These are phyloP conservation scores for Atlantisia rogersi DNA, from an alignment of 2,113 vertebrate genomes.

Conservation along the genomic window DNA sequence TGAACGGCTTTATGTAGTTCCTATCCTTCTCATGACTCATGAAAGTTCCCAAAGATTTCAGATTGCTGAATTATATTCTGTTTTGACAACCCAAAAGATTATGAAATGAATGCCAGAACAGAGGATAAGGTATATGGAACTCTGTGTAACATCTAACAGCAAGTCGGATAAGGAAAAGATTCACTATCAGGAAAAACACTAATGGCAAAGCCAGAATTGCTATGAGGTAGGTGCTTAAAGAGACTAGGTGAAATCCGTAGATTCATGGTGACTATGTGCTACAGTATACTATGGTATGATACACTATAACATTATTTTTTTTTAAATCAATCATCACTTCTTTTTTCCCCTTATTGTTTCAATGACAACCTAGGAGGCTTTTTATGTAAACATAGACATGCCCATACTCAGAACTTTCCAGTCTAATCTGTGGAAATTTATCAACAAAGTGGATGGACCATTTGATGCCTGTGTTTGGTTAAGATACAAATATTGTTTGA, in stretches of 20 bases:
- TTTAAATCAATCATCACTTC: background rate
- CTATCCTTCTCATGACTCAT: background rate
- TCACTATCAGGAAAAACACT: background rate
- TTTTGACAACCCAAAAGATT: background rate
- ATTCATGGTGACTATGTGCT: background rate
- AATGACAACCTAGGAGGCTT: background rate
- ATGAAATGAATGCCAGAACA: background rate
- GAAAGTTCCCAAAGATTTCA: background rate
- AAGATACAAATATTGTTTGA: background rate
- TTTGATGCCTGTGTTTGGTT: background rate
- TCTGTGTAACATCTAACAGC: background rate
- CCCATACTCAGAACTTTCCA: background rate
- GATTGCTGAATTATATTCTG: background rate
- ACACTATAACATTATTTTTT: background rate
- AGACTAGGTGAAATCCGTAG: background rate
- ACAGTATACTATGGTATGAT: background rate
- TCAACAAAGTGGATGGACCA: background rate
- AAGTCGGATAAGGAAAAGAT: background rate
- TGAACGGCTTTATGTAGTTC: background rate
- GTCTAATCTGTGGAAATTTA: background rate
- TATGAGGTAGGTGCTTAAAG: background rate
- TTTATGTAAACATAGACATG: background rate
- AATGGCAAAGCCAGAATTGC: background rate
- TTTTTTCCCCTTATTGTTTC: background rate
- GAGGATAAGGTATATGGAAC: background rate